phyloP scores from a whole-genome alignment of 2,888 invertebrate species.

The Arrhopalites spinosus region DNA sequence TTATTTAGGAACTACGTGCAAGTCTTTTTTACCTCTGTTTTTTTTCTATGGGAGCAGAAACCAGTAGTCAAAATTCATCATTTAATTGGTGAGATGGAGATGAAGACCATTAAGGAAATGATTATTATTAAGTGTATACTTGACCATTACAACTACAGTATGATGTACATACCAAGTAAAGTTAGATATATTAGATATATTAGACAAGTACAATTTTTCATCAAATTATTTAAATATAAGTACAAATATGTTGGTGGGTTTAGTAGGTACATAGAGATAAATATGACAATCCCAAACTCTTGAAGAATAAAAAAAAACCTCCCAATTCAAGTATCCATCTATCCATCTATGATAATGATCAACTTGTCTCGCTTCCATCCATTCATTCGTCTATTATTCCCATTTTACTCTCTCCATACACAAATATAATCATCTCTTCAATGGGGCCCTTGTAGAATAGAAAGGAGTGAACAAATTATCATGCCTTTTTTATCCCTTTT shows the following conservation, averaged over 20 bases:
- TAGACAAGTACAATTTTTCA: neutral
- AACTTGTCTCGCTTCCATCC: neutral
- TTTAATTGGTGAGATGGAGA: conserved; percentile 46
- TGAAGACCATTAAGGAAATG: conserved; percentile 29
- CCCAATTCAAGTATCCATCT: conserved; percentile 3
- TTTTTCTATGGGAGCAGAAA: conserved; percentile 42
- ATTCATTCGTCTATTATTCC: neutral
- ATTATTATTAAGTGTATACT: conserved; percentile 33
- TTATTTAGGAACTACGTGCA: neutral
- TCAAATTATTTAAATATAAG: neutral
- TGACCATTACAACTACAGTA: neutral
- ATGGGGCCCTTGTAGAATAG: no score
- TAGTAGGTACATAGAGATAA: neutral
- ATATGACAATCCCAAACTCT: neutral
- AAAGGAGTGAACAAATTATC: conserved; percentile 19
- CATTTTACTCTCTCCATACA: conserved; percentile 1
- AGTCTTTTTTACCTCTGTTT: no score
- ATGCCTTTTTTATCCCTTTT: neutral
- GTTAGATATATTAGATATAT: no score
- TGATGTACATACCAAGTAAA: neutral
- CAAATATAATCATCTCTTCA: conserved; percentile 11
- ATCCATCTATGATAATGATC: conserved; percentile 19
- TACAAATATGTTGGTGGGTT: neutral
- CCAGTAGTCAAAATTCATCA: conserved; percentile 56
- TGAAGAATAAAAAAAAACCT: neutral